These are phyloP conservation scores for Brachymystax lenok DNA, from an alignment of 2,797 vertebrate species.

Conservation along the genomic window DNA sequence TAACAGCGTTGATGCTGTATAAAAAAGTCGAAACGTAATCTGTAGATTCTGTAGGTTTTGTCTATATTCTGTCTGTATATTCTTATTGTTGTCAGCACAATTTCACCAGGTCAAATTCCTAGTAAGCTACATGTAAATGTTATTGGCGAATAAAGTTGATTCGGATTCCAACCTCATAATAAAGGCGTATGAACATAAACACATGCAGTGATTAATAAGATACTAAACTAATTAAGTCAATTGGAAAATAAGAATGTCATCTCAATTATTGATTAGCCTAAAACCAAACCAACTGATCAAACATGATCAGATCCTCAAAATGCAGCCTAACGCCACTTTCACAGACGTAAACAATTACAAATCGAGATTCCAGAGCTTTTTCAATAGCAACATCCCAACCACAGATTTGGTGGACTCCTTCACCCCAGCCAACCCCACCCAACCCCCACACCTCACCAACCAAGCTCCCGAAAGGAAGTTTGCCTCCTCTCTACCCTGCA, in stretches of 20 bases:
- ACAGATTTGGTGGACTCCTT: slow-evolving; percentile 60
- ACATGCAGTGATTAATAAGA: not conserved
- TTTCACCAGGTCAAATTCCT: not conserved
- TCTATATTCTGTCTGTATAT: not conserved
- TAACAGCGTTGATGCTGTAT: not conserved
- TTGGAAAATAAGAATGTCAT: too few species aligned
- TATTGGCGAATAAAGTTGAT: not conserved
- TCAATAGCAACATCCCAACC: slow-evolving; percentile 42
- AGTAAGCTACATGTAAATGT: not conserved
- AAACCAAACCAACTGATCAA: too few species aligned
- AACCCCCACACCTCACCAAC: slow-evolving; percentile 68
- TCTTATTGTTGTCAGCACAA: not conserved
- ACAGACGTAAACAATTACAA: slow-evolving; percentile 52
- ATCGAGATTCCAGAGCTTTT: slow-evolving; percentile 56
- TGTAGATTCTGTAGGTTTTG: not conserved
- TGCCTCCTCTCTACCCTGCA: slow-evolving; percentile 50
- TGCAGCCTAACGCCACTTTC: not conserved
- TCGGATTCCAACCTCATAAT: not conserved
- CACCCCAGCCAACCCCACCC: slow-evolving; percentile 75
- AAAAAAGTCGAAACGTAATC: not conserved
- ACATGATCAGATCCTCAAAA: too few species aligned
- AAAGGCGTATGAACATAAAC: not conserved
- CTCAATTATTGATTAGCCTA: too few species aligned
- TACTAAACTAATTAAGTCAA: not conserved
- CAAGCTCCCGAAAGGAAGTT: slow-evolving; percentile 71